A percentile compares a stretch with the other conserved stretches of the same genome.
phyloP scores from a whole-genome alignment of 2,113 vertebrate genomes.

The Rhynchomys soricoides region DNA sequence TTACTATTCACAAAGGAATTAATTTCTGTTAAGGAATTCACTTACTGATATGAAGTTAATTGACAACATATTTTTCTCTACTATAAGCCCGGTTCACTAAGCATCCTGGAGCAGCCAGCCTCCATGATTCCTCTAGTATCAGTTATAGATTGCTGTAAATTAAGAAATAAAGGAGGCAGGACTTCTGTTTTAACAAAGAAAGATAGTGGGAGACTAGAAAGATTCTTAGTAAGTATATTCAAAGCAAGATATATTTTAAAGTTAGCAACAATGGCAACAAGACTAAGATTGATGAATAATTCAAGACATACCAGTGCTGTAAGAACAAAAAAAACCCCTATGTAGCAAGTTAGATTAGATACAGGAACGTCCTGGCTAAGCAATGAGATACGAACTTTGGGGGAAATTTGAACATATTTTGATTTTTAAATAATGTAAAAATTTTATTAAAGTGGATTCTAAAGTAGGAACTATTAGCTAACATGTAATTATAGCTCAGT shows the following conservation, averaged over 20 bases:
- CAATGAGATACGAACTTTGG: not conserved
- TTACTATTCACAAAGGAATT: conserved; percentile 19
- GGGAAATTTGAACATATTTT: not conserved
- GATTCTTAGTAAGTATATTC: not conserved
- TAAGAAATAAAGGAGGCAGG: not conserved
- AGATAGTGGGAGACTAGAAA: not conserved
- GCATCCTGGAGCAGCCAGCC: not conserved
- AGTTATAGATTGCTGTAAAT: not conserved
- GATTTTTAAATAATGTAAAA: not conserved
- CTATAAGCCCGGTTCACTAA: not conserved
- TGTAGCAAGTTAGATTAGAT: not conserved
- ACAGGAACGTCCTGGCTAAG: not conserved
- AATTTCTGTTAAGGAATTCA: not conserved
- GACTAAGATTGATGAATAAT: not conserved
- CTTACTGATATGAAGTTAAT: not conserved
- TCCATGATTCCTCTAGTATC: not conserved
- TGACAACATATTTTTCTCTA: not conserved
- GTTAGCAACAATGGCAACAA: not conserved
- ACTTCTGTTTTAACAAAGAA: not conserved
- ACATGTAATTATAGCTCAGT: not conserved
- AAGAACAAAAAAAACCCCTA: not conserved
- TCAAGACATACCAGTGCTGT: not conserved
- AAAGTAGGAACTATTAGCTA: not conserved
- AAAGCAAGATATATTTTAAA: not conserved
- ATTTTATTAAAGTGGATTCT: not conserved